Evolutionary conservation across 2,113 vertebrate species (phyloP).

Genomic region (Nanorana parkeri): DNA sequence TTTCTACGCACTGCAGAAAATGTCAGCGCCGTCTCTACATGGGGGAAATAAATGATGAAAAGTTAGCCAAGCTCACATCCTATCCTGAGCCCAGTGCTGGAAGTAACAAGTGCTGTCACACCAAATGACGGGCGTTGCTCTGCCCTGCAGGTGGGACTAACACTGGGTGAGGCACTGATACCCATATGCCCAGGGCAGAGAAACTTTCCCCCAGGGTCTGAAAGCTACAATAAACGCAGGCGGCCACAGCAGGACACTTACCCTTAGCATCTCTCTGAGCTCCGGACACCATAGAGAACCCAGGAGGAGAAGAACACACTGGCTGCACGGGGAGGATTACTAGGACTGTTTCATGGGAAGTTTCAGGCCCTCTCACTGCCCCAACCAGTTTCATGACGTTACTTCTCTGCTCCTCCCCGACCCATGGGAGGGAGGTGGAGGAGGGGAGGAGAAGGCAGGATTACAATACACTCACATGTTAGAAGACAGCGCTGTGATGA

Average conservation of each 20-base stretch:
- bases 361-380: slow-evolving; percentile 39
- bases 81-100: too few species aligned
- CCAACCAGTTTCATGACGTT: slow-evolving; percentile 50
- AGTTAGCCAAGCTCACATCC: too few species aligned
- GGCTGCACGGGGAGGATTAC: slow-evolving; percentile 20
- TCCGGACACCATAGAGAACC: slow-evolving; percentile 49
- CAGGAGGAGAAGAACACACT: background rate
- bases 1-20: too few species aligned
- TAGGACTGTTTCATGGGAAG: slow-evolving; percentile 7
- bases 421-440: slow-evolving; percentile 5
- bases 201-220: too few species aligned
- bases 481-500: background rate
- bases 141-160: slow-evolving; percentile 14
- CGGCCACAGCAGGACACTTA: background rate
- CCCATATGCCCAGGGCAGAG: background rate
- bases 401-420: slow-evolving; percentile 27
- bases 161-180: slow-evolving; percentile 12
- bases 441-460: background rate
- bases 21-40: too few species aligned
- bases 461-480: background rate
- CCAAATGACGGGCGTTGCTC: background rate
- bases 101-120: background rate
- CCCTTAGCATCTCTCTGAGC: slow-evolving; percentile 24
- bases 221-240: background rate
- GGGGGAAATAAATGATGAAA: too few species aligned